Base-by-base conservation (phyloP, 2,888 invertebrate species). In the Napeogenes sylphis region DNA sequence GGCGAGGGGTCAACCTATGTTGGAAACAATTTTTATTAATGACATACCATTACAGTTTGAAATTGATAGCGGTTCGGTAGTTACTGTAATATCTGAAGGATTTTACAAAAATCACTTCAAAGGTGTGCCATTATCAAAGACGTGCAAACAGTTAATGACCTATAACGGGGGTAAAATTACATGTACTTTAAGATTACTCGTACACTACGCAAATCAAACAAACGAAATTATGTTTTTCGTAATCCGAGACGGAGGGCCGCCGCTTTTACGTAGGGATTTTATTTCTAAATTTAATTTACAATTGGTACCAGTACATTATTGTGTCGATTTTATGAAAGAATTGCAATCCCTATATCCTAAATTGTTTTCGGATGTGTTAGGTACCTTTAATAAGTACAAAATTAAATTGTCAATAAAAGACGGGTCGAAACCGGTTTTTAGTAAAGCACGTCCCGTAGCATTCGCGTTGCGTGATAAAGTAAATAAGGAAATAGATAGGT, bases 191-290 rank as follows among this genome's bases (percentile, higher is more conserved):
- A n/a, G n/a, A n/a, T n/a, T n/a, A n/a, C n/a, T n/a, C n/a, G n/a
- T n/a, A n/a, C n/a, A n/a, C n/a, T n/a, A 45, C 12, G 45, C 45
- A 12, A 45, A 10, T 45, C 45, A 45, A 45, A 45, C 45, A 12
- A 6, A 45, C 45, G 12, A 45, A 45, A 10, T 10, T 45, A 45
- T 12, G 45, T 45, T 6, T 6, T 45, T 45, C 45, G 71, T 21
- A 21, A 21, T 21, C 21, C 21, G 21, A 21, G 21, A 21, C 21
- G 21, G 21, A 21, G 21, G 21, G 0, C 70, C 71, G 4, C 68
- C 71, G n/a, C 51, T 73, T 0, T 38, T 71, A 6, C 70, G 70
- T 4, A 51, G 71, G 1, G 70, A 71, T 66, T 70, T 70, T 58
- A 69, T 72, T n/a, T 55, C 61, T 0, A 10, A 13, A 32, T 71